phyloP scores from a whole-genome alignment of 2,113 vertebrate genomes.

The Hypomesus transpacificus region DNA sequence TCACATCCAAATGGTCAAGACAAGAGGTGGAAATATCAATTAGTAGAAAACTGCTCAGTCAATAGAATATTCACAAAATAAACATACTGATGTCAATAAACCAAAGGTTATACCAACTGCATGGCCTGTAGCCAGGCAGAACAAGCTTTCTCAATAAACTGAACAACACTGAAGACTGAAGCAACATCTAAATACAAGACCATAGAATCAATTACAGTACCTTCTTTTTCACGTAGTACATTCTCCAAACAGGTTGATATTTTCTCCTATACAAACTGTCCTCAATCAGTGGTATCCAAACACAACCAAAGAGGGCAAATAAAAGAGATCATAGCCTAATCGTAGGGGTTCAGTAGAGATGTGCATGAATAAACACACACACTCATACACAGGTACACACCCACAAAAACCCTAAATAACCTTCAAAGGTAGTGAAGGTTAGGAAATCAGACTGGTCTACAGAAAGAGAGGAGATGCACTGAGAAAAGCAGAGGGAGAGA shows the following conservation, averaged over 20 bases:
- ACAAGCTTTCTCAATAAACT: not conserved
- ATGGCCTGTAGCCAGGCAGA: conserved; percentile 17
- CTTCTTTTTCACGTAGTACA: conserved; percentile 77
- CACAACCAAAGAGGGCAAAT: conserved; percentile 28
- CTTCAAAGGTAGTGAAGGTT: not conserved
- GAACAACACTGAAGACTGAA: conserved; percentile 17
- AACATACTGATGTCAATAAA: not conserved
- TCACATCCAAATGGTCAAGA: no score
- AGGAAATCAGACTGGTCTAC: conserved; percentile 31
- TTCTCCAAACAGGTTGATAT: conserved; percentile 49
- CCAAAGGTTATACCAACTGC: not conserved
- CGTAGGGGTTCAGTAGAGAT: conserved; percentile 45
- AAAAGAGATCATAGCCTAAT: conserved; percentile 37
- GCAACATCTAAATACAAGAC: not conserved
- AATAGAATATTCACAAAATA: no score
- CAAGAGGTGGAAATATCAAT: no score
- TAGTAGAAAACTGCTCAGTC: no score
- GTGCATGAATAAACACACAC: conserved; percentile 45
- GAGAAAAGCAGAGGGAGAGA: conserved; percentile 52
- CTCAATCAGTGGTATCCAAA: conserved; percentile 50
- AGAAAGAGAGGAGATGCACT: conserved; percentile 47
- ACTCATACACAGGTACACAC: not conserved
- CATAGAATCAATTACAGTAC: conserved; percentile 45
- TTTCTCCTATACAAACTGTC: conserved; percentile 44
- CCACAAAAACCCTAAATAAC: not conserved